Conservation (phyloP, 2,888 invertebrate species). For the Nomada fucata region DNA sequence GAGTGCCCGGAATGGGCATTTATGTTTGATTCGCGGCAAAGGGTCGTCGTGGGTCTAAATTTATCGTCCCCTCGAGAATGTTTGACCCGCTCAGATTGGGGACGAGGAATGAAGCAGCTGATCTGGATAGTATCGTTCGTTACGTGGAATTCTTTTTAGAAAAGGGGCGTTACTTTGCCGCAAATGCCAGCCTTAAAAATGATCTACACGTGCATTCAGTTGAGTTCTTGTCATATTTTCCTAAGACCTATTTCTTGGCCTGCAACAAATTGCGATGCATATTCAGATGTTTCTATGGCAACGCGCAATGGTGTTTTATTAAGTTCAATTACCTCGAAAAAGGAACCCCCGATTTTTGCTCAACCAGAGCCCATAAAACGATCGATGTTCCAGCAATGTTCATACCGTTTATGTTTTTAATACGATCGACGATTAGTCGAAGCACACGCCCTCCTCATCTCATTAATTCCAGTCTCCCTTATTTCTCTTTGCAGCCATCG, state of each 20-base stretch:
- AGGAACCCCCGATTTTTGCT: too few species aligned
- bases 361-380: neutral
- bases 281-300: too few species aligned
- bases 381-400: slow-evolving; percentile 6
- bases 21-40: neutral
- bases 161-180: neutral
- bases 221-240: too few species aligned
- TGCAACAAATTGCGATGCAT: too few species aligned
- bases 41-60: neutral
- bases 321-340: too few species aligned
- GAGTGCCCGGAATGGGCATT: neutral
- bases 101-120: neutral
- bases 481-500: slow-evolving; percentile 55
- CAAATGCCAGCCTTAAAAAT: too few species aligned
- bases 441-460: slow-evolving; percentile 48
- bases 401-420: slow-evolving; percentile 39
- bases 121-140: neutral
- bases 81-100: neutral
- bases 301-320: too few species aligned
- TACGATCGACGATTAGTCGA: slow-evolving; percentile 51
- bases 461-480: slow-evolving; percentile 51
- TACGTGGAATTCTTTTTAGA: neutral
- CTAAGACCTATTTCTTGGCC: too few species aligned
- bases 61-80: neutral
- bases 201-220: too few species aligned